A percentile compares a stretch with the other conserved stretches of the same genome.
Evolutionary conservation across 2,797 vertebrate genomes (phyloP).

Genomic region (Eupleurogrammus muticus): DNA sequence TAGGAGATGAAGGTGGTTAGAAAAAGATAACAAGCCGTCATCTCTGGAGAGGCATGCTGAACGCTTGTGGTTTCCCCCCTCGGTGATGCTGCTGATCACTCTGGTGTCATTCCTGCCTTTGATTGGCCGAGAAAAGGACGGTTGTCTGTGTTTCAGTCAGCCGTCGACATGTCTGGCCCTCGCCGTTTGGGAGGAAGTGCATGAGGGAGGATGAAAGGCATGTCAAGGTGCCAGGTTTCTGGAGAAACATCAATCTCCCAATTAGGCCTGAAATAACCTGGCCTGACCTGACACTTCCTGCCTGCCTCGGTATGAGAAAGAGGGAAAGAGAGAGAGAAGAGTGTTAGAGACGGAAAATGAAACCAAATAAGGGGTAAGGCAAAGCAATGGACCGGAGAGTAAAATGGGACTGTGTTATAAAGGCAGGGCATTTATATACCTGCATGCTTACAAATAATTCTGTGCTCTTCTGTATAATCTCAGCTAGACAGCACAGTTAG

Average conservation of each 20-base stretch:
- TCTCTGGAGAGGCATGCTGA: conserved; percentile 24
- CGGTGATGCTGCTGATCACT: conserved; percentile 27
- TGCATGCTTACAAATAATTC: not conserved
- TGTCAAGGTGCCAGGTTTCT: conserved; percentile 84
- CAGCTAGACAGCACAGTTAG: too few relatives aligned
- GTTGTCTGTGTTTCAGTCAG: conserved; percentile 71
- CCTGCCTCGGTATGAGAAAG: conserved; percentile 48
- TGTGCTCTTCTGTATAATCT: too few relatives aligned
- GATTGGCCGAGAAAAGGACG: conserved; percentile 56
- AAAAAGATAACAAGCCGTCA: conserved; percentile 11
- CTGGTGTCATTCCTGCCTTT: conserved; percentile 45
- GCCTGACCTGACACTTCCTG: conserved; percentile 78
- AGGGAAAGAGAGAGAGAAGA: conserved; percentile 36
- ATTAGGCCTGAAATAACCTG: conserved; percentile 83
- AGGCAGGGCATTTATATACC: not conserved
- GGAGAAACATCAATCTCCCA: conserved; percentile 82
- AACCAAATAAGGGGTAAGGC: conserved; percentile 30
- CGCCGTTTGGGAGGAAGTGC: conserved; percentile 75
- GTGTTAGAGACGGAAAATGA: conserved; percentile 56
- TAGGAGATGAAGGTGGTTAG: conserved; percentile 43
- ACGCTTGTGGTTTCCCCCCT: conserved; percentile 1
- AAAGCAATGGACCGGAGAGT: conserved; percentile 17
- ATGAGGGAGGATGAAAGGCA: conserved; percentile 75
- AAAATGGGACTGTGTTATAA: conserved; percentile 26
- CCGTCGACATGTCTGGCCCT: conserved; percentile 78